Evolutionary conservation across 2,888 invertebrate species (phyloP).

Genomic region (Nebria brevicollis): DNA sequence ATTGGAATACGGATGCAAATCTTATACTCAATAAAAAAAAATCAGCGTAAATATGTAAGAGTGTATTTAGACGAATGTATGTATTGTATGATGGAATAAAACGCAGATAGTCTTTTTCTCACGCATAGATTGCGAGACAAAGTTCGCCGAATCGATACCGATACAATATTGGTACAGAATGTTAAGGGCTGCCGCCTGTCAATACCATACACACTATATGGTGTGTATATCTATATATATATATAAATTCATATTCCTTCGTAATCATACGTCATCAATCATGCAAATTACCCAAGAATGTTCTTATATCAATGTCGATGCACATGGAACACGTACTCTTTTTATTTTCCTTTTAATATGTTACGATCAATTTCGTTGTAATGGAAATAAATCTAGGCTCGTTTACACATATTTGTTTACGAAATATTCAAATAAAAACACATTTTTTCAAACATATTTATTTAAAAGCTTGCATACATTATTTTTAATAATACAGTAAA

Average conservation of each 20-base stretch:
- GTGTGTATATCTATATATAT: neutral
- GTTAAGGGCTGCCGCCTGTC: conserved; percentile 13
- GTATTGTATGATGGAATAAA: too few species aligned
- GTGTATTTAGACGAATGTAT: too few species aligned
- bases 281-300: conserved; percentile 47
- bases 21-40: neutral
- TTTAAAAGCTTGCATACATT: too few species aligned
- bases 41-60: too few species aligned
- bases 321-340: neutral
- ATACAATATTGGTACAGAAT: conserved; percentile 36
- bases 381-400: too few species aligned
- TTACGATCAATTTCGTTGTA: too few species aligned
- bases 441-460: too few species aligned
- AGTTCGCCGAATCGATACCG: conserved; percentile 30
- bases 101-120: neutral
- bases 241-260: conserved; percentile 4
- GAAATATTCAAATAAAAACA: too few species aligned
- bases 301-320: conserved; percentile 45
- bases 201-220: neutral
- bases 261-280: conserved; percentile 46
- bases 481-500: too few species aligned
- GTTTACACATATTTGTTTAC: too few species aligned
- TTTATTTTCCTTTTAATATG: neutral
- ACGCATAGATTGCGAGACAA: neutral
- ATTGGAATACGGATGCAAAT: neutral